Conservation (phyloP, 2,113 vertebrate species). For the Etheostoma cragini region DNA sequence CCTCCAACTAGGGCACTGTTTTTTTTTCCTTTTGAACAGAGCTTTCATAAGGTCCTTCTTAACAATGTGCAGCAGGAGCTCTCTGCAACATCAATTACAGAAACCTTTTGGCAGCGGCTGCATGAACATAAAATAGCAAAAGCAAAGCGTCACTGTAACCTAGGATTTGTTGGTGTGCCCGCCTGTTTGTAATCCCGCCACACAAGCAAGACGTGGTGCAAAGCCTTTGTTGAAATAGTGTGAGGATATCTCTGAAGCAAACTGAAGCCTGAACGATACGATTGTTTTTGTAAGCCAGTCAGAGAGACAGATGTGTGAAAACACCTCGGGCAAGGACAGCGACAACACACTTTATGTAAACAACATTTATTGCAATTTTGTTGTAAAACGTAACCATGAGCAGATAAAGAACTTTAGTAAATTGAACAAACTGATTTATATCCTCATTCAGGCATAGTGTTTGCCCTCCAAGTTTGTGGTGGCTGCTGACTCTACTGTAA, state of each 20-base stretch:
- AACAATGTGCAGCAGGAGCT: constrained; percentile 11
- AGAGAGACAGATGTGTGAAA: constrained; percentile 6
- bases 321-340: not conserved
- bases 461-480: not conserved
- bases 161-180: constrained; percentile 28
- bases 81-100: constrained; percentile 19
- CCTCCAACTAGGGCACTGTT: constrained; percentile 32
- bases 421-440: not conserved
- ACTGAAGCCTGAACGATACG: constrained; percentile 1
- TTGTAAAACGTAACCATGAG: not conserved
- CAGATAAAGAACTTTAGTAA: not conserved
- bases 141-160: constrained; percentile 17
- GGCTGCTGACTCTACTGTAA: constrained; percentile 4
- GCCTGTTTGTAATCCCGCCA: not conserved
- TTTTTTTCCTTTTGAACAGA: constrained; percentile 29
- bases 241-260: constrained; percentile 22
- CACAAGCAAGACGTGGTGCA: not conserved
- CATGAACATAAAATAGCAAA: constrained; percentile 12
- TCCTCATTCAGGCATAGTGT: not conserved
- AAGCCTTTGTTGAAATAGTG: constrained; percentile 34
- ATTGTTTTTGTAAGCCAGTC: constrained; percentile 16
- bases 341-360: constrained; percentile 7
- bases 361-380: constrained; percentile 6
- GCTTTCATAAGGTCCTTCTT: constrained; percentile 21
- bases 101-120: constrained; percentile 30